These are phyloP conservation scores for Simalia tracyae DNA, from an alignment of 2,797 vertebrate genomes.

Conservation along the genomic window DNA sequence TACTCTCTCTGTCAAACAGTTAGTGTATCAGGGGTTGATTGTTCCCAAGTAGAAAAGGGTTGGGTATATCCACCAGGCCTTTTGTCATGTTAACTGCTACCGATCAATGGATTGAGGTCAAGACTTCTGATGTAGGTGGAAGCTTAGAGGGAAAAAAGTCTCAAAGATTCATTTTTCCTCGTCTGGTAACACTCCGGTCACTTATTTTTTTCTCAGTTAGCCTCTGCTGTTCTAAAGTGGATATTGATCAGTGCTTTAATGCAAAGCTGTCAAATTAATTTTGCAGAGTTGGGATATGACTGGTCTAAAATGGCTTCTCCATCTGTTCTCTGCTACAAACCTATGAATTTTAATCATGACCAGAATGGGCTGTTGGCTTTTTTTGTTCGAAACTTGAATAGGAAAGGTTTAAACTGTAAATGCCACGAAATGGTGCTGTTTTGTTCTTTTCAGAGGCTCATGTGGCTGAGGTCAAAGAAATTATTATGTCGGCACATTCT, in stretches of 20 bases:
- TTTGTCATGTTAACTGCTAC: conserved; percentile 95
- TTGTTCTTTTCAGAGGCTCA: conserved; percentile 83
- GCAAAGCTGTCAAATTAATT: conserved; percentile 99
- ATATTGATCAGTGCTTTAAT: conserved; percentile 99
- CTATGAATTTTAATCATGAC: conserved; percentile 97
- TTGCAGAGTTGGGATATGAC: conserved; percentile 96
- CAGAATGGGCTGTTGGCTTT: conserved; percentile 87
- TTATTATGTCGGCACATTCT: conserved; percentile 82
- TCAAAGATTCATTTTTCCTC: conserved; percentile 99
- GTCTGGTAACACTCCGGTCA: conserved; percentile 88
- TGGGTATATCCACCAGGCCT: conserved; percentile 81
- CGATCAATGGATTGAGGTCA: conserved; percentile 91
- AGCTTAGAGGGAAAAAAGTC: conserved; percentile 90
- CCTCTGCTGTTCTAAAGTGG: conserved; percentile 98
- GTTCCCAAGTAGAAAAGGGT: conserved; percentile 82
- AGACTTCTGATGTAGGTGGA: conserved; percentile 93
- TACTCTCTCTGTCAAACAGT: conserved; percentile 85
- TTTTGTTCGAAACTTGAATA: conserved; percentile 87
- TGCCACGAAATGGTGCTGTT: conserved; percentile 82
- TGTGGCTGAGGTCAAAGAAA: conserved; percentile 84
- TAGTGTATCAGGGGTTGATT: conserved; percentile 88
- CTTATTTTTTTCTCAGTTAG: conserved; percentile 98
- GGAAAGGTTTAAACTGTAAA: conserved; percentile 88
- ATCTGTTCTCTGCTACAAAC: conserved; percentile 84
- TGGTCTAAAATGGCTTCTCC: conserved; percentile 95